These are phyloP conservation scores for Cephalopachus bancanus DNA, from an alignment of 2,797 vertebrate species.

Conservation along the genomic window DNA sequence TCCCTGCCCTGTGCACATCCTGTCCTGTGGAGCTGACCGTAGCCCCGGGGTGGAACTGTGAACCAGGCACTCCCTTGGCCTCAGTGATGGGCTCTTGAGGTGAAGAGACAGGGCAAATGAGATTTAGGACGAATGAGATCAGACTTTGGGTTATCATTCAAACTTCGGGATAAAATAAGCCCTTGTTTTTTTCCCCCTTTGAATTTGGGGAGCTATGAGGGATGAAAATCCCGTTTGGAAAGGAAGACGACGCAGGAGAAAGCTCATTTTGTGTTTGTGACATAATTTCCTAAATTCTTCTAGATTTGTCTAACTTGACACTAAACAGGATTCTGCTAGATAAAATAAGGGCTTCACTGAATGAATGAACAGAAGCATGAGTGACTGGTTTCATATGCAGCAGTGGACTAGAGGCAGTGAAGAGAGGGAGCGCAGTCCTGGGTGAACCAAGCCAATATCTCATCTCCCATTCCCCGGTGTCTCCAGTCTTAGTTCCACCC, in stretches of 20 bases:
- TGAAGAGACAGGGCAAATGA: background rate
- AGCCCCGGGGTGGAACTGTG: background rate
- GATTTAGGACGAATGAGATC: background rate
- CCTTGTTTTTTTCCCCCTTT: background rate
- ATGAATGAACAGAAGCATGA: constrained; percentile 39
- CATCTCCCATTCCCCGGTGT: background rate
- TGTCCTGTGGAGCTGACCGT: background rate
- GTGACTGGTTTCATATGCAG: background rate
- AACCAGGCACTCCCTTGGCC: background rate
- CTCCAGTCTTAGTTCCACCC: background rate
- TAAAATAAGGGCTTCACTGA: constrained; percentile 22
- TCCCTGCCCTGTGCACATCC: background rate
- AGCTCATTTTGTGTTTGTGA: background rate
- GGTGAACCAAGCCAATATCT: background rate
- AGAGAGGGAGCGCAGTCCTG: background rate
- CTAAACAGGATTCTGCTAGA: constrained; percentile 27
- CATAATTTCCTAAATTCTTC: constrained; percentile 23
- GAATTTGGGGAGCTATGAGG: background rate
- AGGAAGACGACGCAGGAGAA: background rate
- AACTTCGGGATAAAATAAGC: background rate
- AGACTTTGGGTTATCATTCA: background rate
- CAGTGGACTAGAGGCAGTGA: background rate
- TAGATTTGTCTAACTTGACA: constrained; percentile 17
- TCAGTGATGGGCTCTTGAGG: background rate
- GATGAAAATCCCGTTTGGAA: background rate